Conservation (phyloP, 1,140 invertebrate genomes). For the Adelges cooleyi region DNA sequence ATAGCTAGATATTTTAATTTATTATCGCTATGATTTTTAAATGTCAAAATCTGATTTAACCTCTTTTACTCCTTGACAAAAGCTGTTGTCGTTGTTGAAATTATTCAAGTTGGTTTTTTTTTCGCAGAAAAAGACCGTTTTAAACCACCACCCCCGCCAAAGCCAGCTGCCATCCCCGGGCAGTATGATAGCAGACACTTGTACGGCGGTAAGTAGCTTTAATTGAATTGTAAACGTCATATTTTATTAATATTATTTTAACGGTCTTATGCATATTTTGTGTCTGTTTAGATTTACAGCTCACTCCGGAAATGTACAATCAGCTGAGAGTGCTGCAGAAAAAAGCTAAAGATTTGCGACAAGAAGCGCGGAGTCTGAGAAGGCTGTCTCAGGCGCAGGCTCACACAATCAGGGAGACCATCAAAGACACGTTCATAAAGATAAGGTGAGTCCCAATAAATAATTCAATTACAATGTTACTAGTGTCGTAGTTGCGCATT, state of each 20-base stretch:
- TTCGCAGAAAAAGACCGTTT: constrained; percentile 61
- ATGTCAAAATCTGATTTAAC: no score
- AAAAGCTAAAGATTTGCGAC: constrained; percentile 75
- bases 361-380: constrained; percentile 76
- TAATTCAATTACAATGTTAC: no score
- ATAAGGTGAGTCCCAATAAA: constrained; percentile 53
- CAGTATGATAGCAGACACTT: constrained; percentile 47
- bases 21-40: no score
- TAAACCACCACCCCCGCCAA: constrained; percentile 75
- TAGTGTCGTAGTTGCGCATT: no score
- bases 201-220: constrained; percentile 38
- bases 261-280: background rate
- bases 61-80: no score
- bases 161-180: constrained; percentile 56
- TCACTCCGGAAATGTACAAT: constrained; percentile 76
- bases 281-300: constrained; percentile 43
- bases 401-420: constrained; percentile 77
- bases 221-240: background rate
- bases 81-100: no score
- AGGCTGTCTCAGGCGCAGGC: constrained; percentile 82
- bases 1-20: no score
- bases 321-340: constrained; percentile 73
- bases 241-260: background rate
- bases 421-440: constrained; percentile 76
- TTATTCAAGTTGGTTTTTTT: no score